Base-by-base conservation (phyloP, 2,797 vertebrate genomes). In the Holocentrus rufus region DNA sequence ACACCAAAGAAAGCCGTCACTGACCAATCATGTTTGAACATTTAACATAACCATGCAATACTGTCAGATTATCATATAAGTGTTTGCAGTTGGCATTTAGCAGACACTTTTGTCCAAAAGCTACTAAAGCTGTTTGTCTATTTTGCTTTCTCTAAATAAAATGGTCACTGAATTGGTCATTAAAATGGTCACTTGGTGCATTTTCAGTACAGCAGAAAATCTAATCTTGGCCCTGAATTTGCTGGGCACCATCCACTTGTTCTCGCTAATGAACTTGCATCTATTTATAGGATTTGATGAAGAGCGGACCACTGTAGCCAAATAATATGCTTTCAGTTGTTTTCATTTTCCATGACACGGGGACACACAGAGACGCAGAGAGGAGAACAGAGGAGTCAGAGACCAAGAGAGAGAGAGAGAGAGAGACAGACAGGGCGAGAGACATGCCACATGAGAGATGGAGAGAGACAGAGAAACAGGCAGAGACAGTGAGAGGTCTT, bases 401-500 rank as follows among this genome's bases (percentile, higher is more conserved):
- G 30, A 74, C n/a, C 25, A 62, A 83, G 66, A 72, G 36, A 81
- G 63, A 70, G 59, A 22, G 22, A 15, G 60, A 65, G 57, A 73
- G 55, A 63, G 54, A 59, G 67, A 65, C 10, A 46, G 36, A 55
- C 5, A 54, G n/a, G n/a, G n/a, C n/a, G 18, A 63, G 74, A 42
- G 69, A 62, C 39, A 74, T n/a, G n/a, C n/a, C 20, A n/a, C n/a
- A n/a, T n/a, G n/a, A n/a, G n/a, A n/a, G n/a, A n/a, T n/a, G n/a
- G n/a, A n/a, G 18, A 30, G 8, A 46, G 39, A 31, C 22, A 73
- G 65, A 72, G 55, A 67, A 67, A 74, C 15, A 65, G 67, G 81
- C 42, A 77, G 69, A 77, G 60, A 77, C 36, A 74, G 78, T 70
- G 46, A 74, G 59, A 58, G 49, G 74, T 85, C 81, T 81, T 69